Evolutionary conservation across 1,140 invertebrate genomes (phyloP).

Genomic region (Psilanteris sp.): DNA sequence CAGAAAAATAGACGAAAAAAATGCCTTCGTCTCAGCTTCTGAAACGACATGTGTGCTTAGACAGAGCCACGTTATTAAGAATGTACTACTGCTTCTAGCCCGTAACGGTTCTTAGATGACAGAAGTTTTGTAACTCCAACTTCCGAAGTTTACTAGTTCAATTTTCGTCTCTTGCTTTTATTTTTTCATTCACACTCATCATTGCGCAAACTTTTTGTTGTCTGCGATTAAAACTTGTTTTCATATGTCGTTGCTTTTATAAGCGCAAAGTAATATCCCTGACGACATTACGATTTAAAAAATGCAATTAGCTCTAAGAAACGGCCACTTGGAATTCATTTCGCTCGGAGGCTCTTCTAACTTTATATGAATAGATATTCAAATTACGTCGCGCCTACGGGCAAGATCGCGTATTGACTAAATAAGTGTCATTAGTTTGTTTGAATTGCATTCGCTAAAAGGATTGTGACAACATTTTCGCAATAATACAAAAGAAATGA

Average conservation of each 20-base stretch:
- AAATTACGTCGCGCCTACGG: slow-evolving; percentile 1
- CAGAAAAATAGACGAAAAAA: too few species aligned
- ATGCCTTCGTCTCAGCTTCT: too few species aligned
- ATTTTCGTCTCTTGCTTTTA: slow-evolving; percentile 1
- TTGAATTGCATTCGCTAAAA: slow-evolving; percentile 1
- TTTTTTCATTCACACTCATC: not conserved
- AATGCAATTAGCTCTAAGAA: slow-evolving; percentile 22
- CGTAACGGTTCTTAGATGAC: too few species aligned
- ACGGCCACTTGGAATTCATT: slow-evolving; percentile 22
- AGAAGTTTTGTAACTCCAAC: too few species aligned
- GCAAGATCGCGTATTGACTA: not conserved
- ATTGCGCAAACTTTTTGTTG: slow-evolving; percentile 1
- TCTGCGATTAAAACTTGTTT: not conserved
- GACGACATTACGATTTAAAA: too few species aligned
- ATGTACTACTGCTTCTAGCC: slow-evolving; percentile 10
- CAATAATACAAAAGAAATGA: too few species aligned
- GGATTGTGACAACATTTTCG: too few species aligned
- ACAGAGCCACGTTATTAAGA: slow-evolving; percentile 4
- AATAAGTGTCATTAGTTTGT: slow-evolving; percentile 12
- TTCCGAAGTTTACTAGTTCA: slow-evolving; percentile 19
- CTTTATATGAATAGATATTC: slow-evolving; percentile 17
- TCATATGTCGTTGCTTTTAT: too few species aligned
- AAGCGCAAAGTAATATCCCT: too few species aligned
- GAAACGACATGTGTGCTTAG: not conserved
- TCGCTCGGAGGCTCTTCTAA: slow-evolving; percentile 19